A percentile compares a stretch with the other conserved stretches of the same genome.
Evolutionary conservation across 2,113 vertebrate genomes (phyloP).

Genomic region (Connochaetes taurinus): DNA sequence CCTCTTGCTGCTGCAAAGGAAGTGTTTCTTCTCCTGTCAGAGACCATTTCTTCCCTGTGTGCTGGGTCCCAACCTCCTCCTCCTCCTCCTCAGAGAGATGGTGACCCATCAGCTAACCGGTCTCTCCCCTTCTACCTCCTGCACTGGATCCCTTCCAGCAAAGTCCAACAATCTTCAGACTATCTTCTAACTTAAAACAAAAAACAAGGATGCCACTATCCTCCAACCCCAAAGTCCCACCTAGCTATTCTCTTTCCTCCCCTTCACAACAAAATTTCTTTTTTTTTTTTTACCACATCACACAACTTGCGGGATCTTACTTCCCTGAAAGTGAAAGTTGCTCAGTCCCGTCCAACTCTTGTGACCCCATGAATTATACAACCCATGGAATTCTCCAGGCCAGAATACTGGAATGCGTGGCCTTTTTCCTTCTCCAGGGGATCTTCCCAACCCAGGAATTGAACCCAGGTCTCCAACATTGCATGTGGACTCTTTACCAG

Average conservation of each 20-base stretch:
- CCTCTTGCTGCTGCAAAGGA: not conserved
- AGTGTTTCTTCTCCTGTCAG: not conserved
- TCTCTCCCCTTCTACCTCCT: not conserved
- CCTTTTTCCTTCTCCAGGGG: not conserved
- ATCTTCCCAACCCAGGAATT: not conserved
- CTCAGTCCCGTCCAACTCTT: not conserved
- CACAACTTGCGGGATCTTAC: not conserved
- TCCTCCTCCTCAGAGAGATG: not conserved
- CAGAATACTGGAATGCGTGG: not conserved
- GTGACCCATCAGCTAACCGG: too few relatives aligned
- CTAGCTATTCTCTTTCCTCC: not conserved
- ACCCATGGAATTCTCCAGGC: not conserved
- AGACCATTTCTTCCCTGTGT: not conserved
- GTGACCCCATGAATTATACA: not conserved
- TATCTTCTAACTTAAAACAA: not conserved
- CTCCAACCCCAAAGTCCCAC: not conserved
- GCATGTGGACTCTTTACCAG: not conserved
- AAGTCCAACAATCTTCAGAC: not conserved
- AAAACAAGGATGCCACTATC: not conserved
- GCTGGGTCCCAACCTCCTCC: not conserved
- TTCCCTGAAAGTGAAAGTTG: not conserved
- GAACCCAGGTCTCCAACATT: not conserved
- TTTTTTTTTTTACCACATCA: not conserved
- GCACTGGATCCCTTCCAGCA: not conserved
- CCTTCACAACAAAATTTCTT: not conserved